Percentiles rank a stretch among this genome's conserved stretches.
Evolutionary conservation across 2,888 invertebrate species (phyloP).

Genomic region (Tachina grossa): DNA sequence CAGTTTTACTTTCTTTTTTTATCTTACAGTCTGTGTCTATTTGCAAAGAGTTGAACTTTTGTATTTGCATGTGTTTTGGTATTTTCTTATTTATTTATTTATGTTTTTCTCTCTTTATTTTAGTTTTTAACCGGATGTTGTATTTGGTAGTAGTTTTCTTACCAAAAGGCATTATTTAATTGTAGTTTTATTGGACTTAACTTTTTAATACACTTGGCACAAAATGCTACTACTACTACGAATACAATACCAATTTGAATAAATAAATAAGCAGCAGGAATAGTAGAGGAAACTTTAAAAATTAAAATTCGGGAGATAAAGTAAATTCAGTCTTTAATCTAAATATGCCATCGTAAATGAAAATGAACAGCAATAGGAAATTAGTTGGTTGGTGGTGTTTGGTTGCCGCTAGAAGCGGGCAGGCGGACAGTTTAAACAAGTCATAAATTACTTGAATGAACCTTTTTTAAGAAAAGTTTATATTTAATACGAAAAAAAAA

Average conservation of each 20-base stretch:
- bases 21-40: slow-evolving; percentile 11
- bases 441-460: background rate
- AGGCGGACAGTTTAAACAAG: background rate
- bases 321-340: slow-evolving; percentile 32
- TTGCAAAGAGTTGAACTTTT: slow-evolving; percentile 29
- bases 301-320: background rate
- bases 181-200: slow-evolving; percentile 67
- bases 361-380: slow-evolving; percentile 56
- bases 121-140: slow-evolving; percentile 46
- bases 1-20: background rate
- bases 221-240: slow-evolving; percentile 12
- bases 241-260: slow-evolving; percentile 44
- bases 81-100: slow-evolving; percentile 5
- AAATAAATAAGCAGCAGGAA: slow-evolving; percentile 30
- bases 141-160: slow-evolving; percentile 50
- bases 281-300: slow-evolving; percentile 27
- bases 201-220: slow-evolving; percentile 56
- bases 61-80: slow-evolving; percentile 38
- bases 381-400: slow-evolving; percentile 18
- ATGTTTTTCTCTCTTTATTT: background rate
- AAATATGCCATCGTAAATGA: slow-evolving; percentile 47
- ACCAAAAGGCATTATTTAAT: slow-evolving; percentile 62
- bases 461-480: background rate
- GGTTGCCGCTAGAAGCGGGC: background rate
- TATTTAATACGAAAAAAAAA: background rate